These are phyloP conservation scores for Clarias magur DNA, from an alignment of 2,113 vertebrate genomes.

Conservation along the genomic window DNA sequence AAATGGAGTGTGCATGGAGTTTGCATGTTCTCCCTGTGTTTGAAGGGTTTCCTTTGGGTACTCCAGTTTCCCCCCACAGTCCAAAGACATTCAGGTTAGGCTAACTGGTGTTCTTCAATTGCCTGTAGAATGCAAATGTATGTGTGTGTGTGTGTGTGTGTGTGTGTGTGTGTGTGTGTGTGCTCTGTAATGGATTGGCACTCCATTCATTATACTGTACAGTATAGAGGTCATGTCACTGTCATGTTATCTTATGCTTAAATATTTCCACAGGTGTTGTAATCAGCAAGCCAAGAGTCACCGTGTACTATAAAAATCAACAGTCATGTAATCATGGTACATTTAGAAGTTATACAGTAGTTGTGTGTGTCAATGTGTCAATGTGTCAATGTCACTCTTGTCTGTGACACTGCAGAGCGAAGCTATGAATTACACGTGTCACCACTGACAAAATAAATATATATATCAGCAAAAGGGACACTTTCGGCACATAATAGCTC, in stretches of 20 bases:
- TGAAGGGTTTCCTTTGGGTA: too few relatives aligned
- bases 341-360: background rate
- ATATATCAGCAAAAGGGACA: slow-evolving; percentile 29
- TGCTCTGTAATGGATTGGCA: too few relatives aligned
- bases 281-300: background rate
- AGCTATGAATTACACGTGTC: slow-evolving; percentile 42
- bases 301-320: background rate
- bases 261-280: slow-evolving; percentile 3
- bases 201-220: background rate
- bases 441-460: slow-evolving; percentile 33
- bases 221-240: slow-evolving; percentile 1
- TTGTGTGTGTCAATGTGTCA: too few relatives aligned
- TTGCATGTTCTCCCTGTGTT: too few relatives aligned
- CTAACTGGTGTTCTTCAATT: too few relatives aligned
- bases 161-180: too few relatives aligned
- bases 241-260: background rate
- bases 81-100: too few relatives aligned
- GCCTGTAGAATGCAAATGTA: too few relatives aligned
- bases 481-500: slow-evolving; percentile 46
- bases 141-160: too few relatives aligned
- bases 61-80: too few relatives aligned
- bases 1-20: too few relatives aligned
- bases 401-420: slow-evolving; percentile 30
- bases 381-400: slow-evolving; percentile 14
- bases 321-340: background rate